Conservation (phyloP, 2,113 vertebrate genomes). For the Plestiodon gilberti region DNA sequence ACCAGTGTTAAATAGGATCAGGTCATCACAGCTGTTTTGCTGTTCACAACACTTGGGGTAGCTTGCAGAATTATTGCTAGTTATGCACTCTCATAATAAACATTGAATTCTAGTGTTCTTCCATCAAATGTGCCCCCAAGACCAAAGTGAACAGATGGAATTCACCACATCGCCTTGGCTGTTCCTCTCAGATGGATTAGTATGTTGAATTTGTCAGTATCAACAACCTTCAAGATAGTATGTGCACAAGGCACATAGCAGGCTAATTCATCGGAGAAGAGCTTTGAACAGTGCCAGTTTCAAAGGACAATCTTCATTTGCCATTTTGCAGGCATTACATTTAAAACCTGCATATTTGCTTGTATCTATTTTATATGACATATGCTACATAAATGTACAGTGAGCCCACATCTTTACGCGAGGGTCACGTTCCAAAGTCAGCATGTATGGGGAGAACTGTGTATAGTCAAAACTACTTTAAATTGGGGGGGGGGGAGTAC, state of each 20-base stretch:
- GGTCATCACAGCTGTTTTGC: not conserved
- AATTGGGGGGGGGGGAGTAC: too few species aligned
- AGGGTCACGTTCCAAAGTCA: too few species aligned
- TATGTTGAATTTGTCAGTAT: not conserved
- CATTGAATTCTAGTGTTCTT: not conserved
- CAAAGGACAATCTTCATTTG: not conserved
- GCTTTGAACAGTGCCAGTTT: not conserved
- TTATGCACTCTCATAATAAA: not conserved
- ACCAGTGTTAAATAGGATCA: not conserved
- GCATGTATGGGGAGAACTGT: too few species aligned
- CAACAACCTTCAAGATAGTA: not conserved
- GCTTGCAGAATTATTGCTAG: not conserved
- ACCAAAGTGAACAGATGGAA: not conserved
- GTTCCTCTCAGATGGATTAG: not conserved
- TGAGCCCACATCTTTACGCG: too few species aligned
- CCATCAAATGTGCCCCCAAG: accelerated
- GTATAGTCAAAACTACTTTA: too few species aligned
- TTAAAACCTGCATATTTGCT: conserved; percentile 19
- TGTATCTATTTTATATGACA: conserved; percentile 39
- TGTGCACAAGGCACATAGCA: accelerated
- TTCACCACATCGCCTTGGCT: not conserved
- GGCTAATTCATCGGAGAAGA: conserved; percentile 17
- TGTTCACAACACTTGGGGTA: not conserved
- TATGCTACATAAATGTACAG: conserved; percentile 30
- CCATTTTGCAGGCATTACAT: not conserved